These are phyloP conservation scores for Perca schrenkii DNA, from an alignment of 2,113 vertebrate genomes.

Conservation along the genomic window DNA sequence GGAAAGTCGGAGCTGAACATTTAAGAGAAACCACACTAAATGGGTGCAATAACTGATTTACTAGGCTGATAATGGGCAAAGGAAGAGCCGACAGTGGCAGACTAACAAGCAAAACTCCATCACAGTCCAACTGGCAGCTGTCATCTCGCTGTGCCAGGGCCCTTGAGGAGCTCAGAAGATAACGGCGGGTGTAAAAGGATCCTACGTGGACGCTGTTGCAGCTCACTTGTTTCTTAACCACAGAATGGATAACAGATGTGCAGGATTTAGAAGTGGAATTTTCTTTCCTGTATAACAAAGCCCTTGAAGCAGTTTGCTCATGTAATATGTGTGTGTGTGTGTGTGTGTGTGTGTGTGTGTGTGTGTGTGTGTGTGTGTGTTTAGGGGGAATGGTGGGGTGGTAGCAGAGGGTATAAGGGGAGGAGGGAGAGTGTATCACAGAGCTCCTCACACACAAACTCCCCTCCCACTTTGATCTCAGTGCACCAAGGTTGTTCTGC, in stretches of 20 bases:
- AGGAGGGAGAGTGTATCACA: constrained; percentile 43
- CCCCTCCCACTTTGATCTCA: constrained; percentile 70
- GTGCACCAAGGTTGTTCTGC: constrained; percentile 31
- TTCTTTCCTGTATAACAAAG: constrained; percentile 79
- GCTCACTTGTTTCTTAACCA: constrained; percentile 71
- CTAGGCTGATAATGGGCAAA: constrained; percentile 44
- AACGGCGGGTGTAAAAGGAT: constrained; percentile 54
- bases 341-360: constrained; percentile 28
- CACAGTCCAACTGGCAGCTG: constrained; percentile 7
- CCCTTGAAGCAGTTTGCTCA: constrained; percentile 57
- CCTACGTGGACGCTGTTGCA: constrained; percentile 61
- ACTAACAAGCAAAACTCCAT: background rate
- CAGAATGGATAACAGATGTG: constrained; percentile 81
- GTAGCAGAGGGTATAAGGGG: background rate
- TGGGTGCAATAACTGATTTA: constrained; percentile 42
- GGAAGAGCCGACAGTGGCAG: constrained; percentile 26
- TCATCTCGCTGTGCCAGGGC: constrained; percentile 22
- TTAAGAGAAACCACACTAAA: constrained; percentile 24
- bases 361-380: constrained; percentile 14
- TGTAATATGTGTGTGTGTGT: constrained; percentile 45
- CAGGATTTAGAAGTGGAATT: constrained; percentile 68
- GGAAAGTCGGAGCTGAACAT: background rate
- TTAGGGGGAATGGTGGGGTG: constrained; percentile 8
- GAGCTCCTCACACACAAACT: constrained; percentile 59
- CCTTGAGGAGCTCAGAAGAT: constrained; percentile 42